Evolutionary conservation across 2,797 vertebrate species (phyloP).

Genomic region (Leptodactylus fallax): DNA sequence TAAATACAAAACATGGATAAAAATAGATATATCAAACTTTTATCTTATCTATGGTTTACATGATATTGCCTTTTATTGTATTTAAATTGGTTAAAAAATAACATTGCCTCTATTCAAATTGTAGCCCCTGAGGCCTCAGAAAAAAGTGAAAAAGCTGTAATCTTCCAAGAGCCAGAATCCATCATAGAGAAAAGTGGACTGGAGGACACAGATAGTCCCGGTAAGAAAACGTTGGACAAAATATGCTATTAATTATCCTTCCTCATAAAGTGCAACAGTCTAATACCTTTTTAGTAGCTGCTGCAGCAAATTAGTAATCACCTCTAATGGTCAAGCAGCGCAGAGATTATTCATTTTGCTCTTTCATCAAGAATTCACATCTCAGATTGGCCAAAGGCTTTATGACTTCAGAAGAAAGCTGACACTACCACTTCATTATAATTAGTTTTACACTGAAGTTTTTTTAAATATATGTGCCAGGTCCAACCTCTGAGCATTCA

Average conservation of each 20-base stretch:
- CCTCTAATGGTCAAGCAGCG: slow-evolving; percentile 75
- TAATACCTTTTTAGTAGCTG: slow-evolving; percentile 75
- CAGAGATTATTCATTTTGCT: slow-evolving; percentile 76
- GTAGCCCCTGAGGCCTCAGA: slow-evolving; percentile 76
- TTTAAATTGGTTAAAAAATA: slow-evolving; percentile 12
- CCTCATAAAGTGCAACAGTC: slow-evolving; percentile 66
- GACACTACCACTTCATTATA: slow-evolving; percentile 78
- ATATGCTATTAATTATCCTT: slow-evolving; percentile 71
- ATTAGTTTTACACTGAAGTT: slow-evolving; percentile 75
- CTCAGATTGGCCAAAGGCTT: slow-evolving; percentile 75
- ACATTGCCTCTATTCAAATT: slow-evolving; percentile 73
- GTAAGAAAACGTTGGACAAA: slow-evolving; percentile 76
- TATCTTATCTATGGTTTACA: not conserved
- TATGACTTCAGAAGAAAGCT: slow-evolving; percentile 75
- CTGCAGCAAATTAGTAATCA: slow-evolving; percentile 77
- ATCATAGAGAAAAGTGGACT: slow-evolving; percentile 77
- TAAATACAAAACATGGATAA: not conserved
- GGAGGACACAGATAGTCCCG: slow-evolving; percentile 80
- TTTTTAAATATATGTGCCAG: slow-evolving; percentile 71
- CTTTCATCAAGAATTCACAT: slow-evolving; percentile 77
- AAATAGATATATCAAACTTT: not conserved
- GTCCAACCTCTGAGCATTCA: slow-evolving; percentile 70
- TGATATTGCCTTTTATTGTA: not conserved
- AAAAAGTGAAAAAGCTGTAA: slow-evolving; percentile 79
- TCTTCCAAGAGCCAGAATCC: slow-evolving; percentile 75